phyloP scores from a whole-genome alignment of 2,113 vertebrate genomes.

The Cisticola juncidis region DNA sequence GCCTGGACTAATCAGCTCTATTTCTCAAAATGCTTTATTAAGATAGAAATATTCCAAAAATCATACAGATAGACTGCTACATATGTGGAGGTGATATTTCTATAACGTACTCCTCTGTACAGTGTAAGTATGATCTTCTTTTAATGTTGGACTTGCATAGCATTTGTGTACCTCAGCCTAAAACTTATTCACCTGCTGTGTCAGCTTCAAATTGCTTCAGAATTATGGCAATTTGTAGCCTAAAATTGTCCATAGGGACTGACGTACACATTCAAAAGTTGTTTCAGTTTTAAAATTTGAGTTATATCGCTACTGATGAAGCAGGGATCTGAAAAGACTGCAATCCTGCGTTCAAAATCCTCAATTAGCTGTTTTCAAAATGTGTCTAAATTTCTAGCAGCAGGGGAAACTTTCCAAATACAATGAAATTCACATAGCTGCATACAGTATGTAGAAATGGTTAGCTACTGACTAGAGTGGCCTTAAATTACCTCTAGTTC shows the following conservation, averaged over 20 bases:
- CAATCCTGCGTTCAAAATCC: not conserved
- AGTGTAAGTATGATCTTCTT: not conserved
- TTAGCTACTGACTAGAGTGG: not conserved
- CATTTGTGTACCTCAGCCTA: not conserved
- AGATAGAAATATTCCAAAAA: not conserved
- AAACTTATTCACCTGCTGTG: not conserved
- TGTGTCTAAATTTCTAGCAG: not conserved
- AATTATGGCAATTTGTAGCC: not conserved
- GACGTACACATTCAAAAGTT: not conserved
- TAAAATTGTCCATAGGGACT: not conserved
- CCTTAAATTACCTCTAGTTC: not conserved
- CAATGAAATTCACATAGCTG: not conserved
- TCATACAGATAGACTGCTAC: not conserved
- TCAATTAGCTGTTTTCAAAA: not conserved
- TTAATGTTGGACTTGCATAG: not conserved
- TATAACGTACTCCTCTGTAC: not conserved
- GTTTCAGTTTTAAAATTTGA: not conserved
- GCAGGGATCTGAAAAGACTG: not conserved
- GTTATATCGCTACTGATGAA: not conserved
- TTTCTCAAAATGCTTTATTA: not conserved
- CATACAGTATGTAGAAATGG: not conserved
- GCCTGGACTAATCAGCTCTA: not conserved
- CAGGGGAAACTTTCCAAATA: not conserved
- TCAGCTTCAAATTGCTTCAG: not conserved
- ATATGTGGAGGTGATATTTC: not conserved